These are phyloP conservation scores for Diuraphis noxia DNA, from an alignment of 1,140 invertebrate species.

Conservation along the genomic window DNA sequence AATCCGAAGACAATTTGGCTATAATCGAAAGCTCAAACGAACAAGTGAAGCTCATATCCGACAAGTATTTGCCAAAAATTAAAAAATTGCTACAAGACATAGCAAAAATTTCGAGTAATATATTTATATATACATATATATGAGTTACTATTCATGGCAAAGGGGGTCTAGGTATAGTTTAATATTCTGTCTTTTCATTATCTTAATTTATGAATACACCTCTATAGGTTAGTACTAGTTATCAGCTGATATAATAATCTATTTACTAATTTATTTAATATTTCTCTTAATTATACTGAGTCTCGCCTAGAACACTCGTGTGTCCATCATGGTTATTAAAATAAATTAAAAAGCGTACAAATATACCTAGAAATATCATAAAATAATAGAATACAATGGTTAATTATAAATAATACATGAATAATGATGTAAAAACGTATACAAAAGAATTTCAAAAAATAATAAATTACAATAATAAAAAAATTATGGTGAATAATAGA, in stretches of 20 bases:
- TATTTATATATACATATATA: background rate
- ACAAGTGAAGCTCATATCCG: slow-evolving; percentile 57
- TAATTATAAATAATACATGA: background rate
- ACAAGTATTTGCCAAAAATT: slow-evolving; percentile 58
- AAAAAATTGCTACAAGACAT: slow-evolving; percentile 59
- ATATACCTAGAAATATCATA: background rate
- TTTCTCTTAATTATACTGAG: background rate
- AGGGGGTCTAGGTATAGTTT: background rate
- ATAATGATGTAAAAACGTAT: background rate
- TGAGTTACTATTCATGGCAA: background rate
- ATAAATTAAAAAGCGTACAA: background rate
- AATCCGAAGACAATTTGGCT: slow-evolving; percentile 58
- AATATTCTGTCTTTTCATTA: background rate
- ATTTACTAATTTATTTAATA: background rate
- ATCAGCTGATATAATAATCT: no score
- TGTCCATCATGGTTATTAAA: background rate
- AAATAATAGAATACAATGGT: background rate
- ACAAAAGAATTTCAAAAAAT: background rate
- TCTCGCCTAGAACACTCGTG: background rate
- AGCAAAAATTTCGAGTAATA: slow-evolving; percentile 45
- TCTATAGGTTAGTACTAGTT: background rate
- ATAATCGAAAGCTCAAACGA: slow-evolving; percentile 59
- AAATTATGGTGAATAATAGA: background rate
- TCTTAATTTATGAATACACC: background rate
- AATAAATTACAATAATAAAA: no score